These are phyloP conservation scores for Pedetes capensis DNA, from an alignment of 2,113 vertebrate species.

Conservation along the genomic window DNA sequence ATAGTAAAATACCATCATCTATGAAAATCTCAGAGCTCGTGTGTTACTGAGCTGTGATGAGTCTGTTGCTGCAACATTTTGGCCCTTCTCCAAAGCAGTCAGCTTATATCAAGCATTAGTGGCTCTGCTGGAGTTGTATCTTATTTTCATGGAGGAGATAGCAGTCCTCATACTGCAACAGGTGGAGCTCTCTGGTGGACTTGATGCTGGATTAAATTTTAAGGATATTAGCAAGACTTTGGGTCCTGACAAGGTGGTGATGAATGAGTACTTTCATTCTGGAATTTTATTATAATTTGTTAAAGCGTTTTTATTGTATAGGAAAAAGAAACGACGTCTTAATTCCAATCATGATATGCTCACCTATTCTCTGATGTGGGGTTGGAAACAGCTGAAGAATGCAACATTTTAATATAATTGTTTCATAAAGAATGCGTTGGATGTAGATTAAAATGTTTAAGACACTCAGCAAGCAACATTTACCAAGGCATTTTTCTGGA, in stretches of 20 bases:
- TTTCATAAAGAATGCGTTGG: conserved; percentile 80
- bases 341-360: neutral
- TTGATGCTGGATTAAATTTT: conserved; percentile 42
- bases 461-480: conserved; percentile 85
- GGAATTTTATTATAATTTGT: conserved; percentile 33
- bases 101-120: conserved; percentile 44
- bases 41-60: conserved; percentile 61
- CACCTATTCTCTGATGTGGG: conserved; percentile 62
- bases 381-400: conserved; percentile 59
- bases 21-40: conserved; percentile 35
- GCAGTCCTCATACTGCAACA: conserved; percentile 75
- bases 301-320: conserved; percentile 50
- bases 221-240: conserved; percentile 45
- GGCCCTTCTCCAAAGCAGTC: conserved; percentile 74
- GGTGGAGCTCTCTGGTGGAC: conserved; percentile 75
- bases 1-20: conserved; percentile 77
- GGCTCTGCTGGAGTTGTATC: conserved; percentile 71
- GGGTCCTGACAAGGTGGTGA: conserved; percentile 50
- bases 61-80: conserved; percentile 80
- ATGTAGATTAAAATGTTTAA: conserved; percentile 90
- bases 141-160: conserved; percentile 66
- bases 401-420: conserved; percentile 72
- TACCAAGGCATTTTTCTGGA: conserved; percentile 84
- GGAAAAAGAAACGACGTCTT: conserved; percentile 68
- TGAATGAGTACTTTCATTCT: conserved; percentile 44